Evolutionary conservation across 2,888 invertebrate species (phyloP).

Genomic region (Drosophila acutilabella): DNA sequence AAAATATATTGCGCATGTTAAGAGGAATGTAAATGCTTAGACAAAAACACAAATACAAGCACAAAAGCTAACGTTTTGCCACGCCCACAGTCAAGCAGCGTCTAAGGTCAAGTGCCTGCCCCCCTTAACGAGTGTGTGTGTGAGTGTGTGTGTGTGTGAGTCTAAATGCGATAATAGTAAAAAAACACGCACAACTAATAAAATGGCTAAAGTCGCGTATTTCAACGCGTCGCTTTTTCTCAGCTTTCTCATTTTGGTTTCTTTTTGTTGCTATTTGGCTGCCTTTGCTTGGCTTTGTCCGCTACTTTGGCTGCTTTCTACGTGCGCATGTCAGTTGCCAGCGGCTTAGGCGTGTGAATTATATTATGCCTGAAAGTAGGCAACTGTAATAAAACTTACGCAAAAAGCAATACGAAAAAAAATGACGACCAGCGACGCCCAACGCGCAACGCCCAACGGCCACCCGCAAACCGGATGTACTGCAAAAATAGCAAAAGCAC

Average conservation of each 20-base stretch:
- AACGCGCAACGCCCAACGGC: slow-evolving; percentile 18
- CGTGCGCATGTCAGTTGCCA: slow-evolving; percentile 77
- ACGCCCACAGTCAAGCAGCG: slow-evolving; percentile 20
- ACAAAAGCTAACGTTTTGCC: slow-evolving; percentile 46
- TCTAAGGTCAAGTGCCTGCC: slow-evolving; percentile 68
- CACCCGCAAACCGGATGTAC: slow-evolving; percentile 44
- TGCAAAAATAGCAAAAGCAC: slow-evolving; percentile 38
- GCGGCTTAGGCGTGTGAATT: slow-evolving; percentile 80
- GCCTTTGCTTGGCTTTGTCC: slow-evolving; percentile 7
- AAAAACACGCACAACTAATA: slow-evolving; percentile 80
- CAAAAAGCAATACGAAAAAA: slow-evolving; percentile 58
- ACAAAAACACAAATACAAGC: slow-evolving; percentile 38
- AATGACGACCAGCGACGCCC: slow-evolving; percentile 33
- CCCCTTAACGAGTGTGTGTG: slow-evolving; percentile 13
- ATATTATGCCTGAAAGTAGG: slow-evolving; percentile 75
- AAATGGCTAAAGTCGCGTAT: slow-evolving; percentile 74
- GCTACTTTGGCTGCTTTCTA: slow-evolving; percentile 42
- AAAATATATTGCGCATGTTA: slow-evolving; percentile 75
- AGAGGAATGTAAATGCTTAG: slow-evolving; percentile 69
- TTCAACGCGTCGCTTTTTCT: slow-evolving; percentile 52
- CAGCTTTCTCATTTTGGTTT: slow-evolving; percentile 19
- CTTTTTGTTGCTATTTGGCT: slow-evolving; percentile 3
- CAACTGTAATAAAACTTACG: slow-evolving; percentile 75
- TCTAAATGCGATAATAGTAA: slow-evolving; percentile 70
- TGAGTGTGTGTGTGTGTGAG: slow-evolving; percentile 18